These are phyloP conservation scores for Nephrotoma flavescens DNA, from an alignment of 2,888 invertebrate genomes.

Conservation along the genomic window DNA sequence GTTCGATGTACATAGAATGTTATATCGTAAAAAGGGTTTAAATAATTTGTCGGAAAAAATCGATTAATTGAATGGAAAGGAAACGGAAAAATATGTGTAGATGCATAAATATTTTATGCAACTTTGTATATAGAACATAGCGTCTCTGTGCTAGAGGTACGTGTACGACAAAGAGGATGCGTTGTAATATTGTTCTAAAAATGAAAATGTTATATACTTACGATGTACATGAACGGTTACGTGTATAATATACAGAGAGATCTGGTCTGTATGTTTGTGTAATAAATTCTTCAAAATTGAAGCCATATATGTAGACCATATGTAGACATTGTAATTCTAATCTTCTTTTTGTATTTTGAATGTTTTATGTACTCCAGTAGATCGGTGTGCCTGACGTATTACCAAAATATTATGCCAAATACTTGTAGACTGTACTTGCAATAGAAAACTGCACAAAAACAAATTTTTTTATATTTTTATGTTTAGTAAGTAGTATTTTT, in stretches of 20 bases:
- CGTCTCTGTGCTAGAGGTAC: not conserved
- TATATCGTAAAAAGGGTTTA: not conserved
- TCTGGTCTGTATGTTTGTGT: not conserved
- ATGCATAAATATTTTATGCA: not conserved
- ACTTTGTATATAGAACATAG: not conserved
- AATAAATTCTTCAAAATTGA: not conserved
- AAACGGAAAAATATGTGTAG: not conserved
- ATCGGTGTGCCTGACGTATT: too few relatives aligned
- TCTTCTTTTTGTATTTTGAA: not conserved
- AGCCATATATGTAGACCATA: not conserved
- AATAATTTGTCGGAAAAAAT: not conserved
- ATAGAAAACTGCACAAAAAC: not conserved
- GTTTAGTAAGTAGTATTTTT: not conserved
- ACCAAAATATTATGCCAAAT: not conserved
- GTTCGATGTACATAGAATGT: not conserved
- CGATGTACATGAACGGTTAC: not conserved
- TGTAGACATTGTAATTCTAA: not conserved
- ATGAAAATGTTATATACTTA: not conserved
- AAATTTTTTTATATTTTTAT: not conserved
- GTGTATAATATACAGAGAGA: not conserved
- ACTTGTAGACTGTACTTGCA: not conserved
- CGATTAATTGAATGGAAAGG: not conserved
- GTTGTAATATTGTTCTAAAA: not conserved
- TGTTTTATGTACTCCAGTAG: not conserved
- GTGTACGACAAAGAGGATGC: not conserved